Conservation (phyloP, 2,888 invertebrate genomes). For the Harpalus rubripes region DNA sequence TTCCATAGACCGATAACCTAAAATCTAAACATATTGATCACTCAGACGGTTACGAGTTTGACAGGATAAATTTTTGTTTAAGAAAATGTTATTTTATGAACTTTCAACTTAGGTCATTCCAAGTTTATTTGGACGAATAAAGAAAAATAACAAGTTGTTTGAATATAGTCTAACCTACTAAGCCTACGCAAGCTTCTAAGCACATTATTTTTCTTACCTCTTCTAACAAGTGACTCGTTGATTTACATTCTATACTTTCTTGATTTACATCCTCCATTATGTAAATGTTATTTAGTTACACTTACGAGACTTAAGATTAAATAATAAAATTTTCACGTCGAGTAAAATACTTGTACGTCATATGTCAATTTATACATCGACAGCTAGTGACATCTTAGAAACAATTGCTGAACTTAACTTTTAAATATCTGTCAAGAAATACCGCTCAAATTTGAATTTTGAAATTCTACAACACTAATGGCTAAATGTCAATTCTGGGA, state of each 20-base stretch:
- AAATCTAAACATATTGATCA: slow-evolving; percentile 48
- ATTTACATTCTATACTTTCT: slow-evolving; percentile 15
- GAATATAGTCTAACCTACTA: slow-evolving; percentile 56
- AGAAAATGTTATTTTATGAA: slow-evolving; percentile 14
- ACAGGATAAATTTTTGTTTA: background rate
- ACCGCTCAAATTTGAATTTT: background rate
- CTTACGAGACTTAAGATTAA: slow-evolving; percentile 26
- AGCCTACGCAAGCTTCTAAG: slow-evolving; percentile 15
- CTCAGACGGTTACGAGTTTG: background rate
- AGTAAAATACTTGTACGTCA: slow-evolving; percentile 59
- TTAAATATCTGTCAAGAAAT: background rate
- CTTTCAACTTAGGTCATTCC: slow-evolving; percentile 26
- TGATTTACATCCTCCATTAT: slow-evolving; percentile 53
- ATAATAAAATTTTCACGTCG: slow-evolving; percentile 42
- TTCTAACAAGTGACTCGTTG: slow-evolving; percentile 7
- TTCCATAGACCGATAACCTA: slow-evolving; percentile 30
- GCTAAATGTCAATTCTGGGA: background rate
- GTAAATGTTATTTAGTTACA: slow-evolving; percentile 1
- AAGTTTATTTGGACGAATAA: slow-evolving; percentile 14
- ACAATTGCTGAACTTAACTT: slow-evolving; percentile 6
- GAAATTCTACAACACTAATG: background rate
- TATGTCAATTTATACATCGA: slow-evolving; percentile 51
- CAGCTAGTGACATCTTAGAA: slow-evolving; percentile 32
- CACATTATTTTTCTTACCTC: slow-evolving; percentile 57
- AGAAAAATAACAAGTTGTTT: slow-evolving; percentile 39